phyloP scores from a whole-genome alignment of 2,113 vertebrate species.

The Raja brachyura region DNA sequence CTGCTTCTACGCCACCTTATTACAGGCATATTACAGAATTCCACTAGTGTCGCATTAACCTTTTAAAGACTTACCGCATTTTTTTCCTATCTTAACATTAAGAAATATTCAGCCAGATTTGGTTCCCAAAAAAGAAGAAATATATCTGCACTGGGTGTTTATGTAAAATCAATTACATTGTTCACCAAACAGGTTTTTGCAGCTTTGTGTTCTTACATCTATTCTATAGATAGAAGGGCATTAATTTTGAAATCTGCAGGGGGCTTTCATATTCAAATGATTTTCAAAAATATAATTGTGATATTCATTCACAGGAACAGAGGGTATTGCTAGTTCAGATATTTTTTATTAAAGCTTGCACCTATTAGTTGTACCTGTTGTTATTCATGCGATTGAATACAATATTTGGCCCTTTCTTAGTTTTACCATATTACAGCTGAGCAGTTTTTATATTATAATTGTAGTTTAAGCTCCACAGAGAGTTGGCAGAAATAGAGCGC shows the following conservation, averaged over 20 bases:
- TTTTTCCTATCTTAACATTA: neutral
- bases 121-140: neutral
- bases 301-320: neutral
- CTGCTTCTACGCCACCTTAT: neutral
- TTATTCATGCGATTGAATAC: neutral
- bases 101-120: neutral
- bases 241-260: neutral
- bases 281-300: neutral
- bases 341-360: neutral
- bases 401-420: neutral
- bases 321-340: neutral
- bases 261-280: neutral
- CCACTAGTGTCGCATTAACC: slow-evolving; percentile 24
- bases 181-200: neutral
- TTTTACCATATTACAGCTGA: neutral
- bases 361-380: neutral
- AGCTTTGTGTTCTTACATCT: neutral
- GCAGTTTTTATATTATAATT: neutral
- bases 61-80: neutral
- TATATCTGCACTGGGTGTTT: neutral
- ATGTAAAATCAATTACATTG: neutral
- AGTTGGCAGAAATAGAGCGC: neutral
- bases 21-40: slow-evolving; percentile 7
- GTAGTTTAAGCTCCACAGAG: neutral
- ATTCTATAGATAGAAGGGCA: neutral